Evolutionary conservation across 2,888 invertebrate species (phyloP).

Genomic region (Loripinus fragilis): DNA sequence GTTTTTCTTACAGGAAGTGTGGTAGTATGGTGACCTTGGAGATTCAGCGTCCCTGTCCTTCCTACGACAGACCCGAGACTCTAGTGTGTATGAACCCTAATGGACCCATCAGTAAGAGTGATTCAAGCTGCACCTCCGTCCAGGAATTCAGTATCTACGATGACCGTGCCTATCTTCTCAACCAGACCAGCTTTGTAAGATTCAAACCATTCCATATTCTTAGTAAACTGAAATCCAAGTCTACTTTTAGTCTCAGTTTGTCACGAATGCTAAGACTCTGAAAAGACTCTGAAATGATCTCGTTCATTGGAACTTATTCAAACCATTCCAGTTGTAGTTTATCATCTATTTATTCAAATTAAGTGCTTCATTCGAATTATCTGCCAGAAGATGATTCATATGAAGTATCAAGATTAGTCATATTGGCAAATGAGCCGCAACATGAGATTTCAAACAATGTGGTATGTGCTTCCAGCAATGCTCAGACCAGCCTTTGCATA

Average conservation of each 20-base stretch:
- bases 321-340: no score
- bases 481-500: no score
- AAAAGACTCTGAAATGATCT: neutral
- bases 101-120: slow-evolving; percentile 7
- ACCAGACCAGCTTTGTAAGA: slow-evolving; percentile 52
- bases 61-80: slow-evolving; percentile 19
- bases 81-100: neutral
- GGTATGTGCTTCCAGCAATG: no score
- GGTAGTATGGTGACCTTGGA: slow-evolving; percentile 46
- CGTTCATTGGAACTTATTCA: no score
- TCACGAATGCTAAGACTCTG: slow-evolving; percentile 45
- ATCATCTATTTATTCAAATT: no score
- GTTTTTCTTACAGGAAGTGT: slow-evolving; percentile 31
- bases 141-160: slow-evolving; percentile 50
- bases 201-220: slow-evolving; percentile 56
- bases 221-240: slow-evolving; percentile 39
- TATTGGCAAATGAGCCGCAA: no score
- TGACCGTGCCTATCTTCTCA: slow-evolving; percentile 46
- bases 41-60: slow-evolving; percentile 44
- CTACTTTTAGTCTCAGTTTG: slow-evolving; percentile 47
- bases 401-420: no score
- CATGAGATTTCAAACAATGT: no score
- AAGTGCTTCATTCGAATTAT: no score
- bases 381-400: no score
- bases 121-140: slow-evolving; percentile 28